These are phyloP conservation scores for Argyresthia albistria DNA, from an alignment of 2,888 invertebrate genomes.

Conservation along the genomic window DNA sequence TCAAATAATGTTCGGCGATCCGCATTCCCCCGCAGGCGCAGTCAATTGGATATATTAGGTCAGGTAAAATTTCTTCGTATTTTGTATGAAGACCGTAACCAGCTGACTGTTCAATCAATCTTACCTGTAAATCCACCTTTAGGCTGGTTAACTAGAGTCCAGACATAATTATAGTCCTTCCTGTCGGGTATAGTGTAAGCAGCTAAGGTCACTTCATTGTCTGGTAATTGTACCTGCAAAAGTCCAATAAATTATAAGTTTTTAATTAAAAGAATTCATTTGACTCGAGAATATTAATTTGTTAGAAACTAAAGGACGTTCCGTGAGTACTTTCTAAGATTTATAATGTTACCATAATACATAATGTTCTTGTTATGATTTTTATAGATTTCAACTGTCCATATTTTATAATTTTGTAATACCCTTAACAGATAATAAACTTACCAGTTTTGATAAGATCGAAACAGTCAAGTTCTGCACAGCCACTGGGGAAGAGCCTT, in stretches of 20 bases:
- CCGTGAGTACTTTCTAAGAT: too few species aligned
- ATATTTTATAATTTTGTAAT: too few species aligned
- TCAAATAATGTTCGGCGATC: too few species aligned
- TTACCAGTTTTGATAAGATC: conserved; percentile 82
- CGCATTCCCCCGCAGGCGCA: too few species aligned
- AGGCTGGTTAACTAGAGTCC: conserved; percentile 90
- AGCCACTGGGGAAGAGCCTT: conserved; percentile 57
- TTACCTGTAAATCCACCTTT: conserved; percentile 77
- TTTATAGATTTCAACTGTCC: too few species aligned
- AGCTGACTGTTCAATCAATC: neutral
- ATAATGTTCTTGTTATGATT: too few species aligned
- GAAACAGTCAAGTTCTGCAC: conserved; percentile 81
- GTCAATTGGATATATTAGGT: too few species aligned
- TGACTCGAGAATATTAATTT: too few species aligned
- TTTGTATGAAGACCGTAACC: too few species aligned
- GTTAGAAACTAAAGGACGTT: neutral
- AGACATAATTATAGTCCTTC: conserved; percentile 87
- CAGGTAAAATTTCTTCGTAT: too few species aligned
- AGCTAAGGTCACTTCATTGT: conserved; percentile 86
- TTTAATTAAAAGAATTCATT: too few species aligned
- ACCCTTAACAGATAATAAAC: neutral
- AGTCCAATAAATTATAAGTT: neutral
- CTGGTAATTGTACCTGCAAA: conserved; percentile 75
- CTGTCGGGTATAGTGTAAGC: conserved; percentile 87
- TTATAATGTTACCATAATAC: too few species aligned